Evolutionary conservation across 2,797 vertebrate species (phyloP).

Genomic region (Pangasius djambal): DNA sequence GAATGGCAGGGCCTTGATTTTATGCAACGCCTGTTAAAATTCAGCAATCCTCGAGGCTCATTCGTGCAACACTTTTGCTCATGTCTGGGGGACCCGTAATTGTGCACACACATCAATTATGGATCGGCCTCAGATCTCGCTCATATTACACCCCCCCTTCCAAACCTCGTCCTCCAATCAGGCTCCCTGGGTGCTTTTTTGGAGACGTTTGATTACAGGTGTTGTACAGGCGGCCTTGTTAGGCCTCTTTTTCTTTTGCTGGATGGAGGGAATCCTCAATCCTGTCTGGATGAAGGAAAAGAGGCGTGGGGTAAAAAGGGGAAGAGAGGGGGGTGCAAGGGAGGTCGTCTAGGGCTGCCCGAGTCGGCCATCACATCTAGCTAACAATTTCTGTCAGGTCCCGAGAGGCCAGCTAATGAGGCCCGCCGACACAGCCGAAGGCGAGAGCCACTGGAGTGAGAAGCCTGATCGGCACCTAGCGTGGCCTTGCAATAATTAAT

Average conservation of each 20-base stretch:
- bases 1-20: constrained; percentile 76
- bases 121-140: constrained; percentile 74
- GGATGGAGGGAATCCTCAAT: constrained; percentile 56
- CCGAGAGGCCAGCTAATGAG: constrained; percentile 93
- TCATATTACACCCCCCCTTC: constrained; percentile 54
- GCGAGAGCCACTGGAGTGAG: constrained; percentile 92
- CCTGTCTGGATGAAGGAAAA: constrained; percentile 60
- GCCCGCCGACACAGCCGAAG: constrained; percentile 92
- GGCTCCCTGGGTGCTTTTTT: constrained; percentile 76
- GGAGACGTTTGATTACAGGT: constrained; percentile 87
- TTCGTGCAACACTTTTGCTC: constrained; percentile 81
- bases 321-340: constrained; percentile 15
- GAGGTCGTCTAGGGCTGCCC: constrained; percentile 68
- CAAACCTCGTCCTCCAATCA: constrained; percentile 77
- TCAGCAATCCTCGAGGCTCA: constrained; percentile 83
- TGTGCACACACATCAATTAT: constrained; percentile 89
- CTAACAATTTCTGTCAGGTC: constrained; percentile 93
- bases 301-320: constrained; percentile 37
- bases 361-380: constrained; percentile 87
- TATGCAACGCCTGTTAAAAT: constrained; percentile 84
- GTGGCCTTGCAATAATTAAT: constrained; percentile 88
- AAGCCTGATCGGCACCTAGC: constrained; percentile 85
- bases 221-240: constrained; percentile 81
- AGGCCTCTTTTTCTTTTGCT: constrained; percentile 64
- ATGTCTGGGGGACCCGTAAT: constrained; percentile 87